Evolutionary conservation across 2,888 invertebrate species (phyloP).

Genomic region (Nebria brevicollis): DNA sequence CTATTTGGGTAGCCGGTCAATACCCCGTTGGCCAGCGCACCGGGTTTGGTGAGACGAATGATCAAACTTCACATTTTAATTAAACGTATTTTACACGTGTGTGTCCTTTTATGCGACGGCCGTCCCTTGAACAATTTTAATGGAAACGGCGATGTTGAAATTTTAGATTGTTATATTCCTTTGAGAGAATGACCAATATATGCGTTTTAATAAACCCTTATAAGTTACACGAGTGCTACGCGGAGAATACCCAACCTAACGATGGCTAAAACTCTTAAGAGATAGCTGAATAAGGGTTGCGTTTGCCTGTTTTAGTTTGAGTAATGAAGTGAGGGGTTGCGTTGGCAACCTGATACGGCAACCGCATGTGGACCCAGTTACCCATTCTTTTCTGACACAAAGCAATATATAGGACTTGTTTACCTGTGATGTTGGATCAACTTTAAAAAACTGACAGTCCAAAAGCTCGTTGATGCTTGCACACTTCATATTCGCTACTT

Average conservation of each 20-base stretch:
- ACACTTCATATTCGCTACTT: not conserved
- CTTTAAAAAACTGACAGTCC: conserved; percentile 48
- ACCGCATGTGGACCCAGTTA: conserved; percentile 40
- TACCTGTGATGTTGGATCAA: conserved; percentile 49
- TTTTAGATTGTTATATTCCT: conserved; percentile 56
- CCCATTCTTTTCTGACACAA: conserved; percentile 42
- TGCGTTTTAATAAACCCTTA: conserved; percentile 54
- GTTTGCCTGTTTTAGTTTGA: conserved; percentile 12
- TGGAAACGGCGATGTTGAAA: conserved; percentile 45
- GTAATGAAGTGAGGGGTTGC: conserved; percentile 45
- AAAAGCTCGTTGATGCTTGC: conserved; percentile 19
- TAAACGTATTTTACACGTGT: conserved; percentile 44
- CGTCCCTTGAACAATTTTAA: conserved; percentile 41
- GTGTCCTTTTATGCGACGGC: conserved; percentile 32
- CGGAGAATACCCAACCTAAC: not conserved
- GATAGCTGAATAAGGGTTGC: conserved; percentile 3
- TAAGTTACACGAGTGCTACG: conserved; percentile 50
- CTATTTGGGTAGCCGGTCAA: not conserved
- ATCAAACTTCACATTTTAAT: conserved; percentile 45
- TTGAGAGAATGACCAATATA: conserved; percentile 52
- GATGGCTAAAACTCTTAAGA: not conserved
- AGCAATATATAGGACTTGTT: conserved; percentile 43
- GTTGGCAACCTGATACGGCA: conserved; percentile 43
- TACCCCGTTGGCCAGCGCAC: not conserved
- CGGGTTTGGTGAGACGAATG: conserved; percentile 26